A percentile compares a stretch with the other conserved stretches of the same genome.
These are phyloP conservation scores for Bombyx mandarina DNA, from an alignment of 1,140 invertebrate species.

Conservation along the genomic window DNA sequence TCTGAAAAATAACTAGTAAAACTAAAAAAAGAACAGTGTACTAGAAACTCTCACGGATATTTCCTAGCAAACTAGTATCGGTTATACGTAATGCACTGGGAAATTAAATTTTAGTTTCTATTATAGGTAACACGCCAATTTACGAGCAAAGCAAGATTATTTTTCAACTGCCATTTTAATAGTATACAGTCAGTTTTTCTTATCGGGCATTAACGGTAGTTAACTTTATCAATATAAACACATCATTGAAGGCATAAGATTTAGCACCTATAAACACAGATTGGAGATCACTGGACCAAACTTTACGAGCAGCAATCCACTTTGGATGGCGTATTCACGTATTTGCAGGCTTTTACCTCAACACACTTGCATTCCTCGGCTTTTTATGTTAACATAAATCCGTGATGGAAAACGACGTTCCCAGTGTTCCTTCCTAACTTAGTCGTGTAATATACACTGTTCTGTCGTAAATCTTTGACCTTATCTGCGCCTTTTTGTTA, in stretches of 20 bases:
- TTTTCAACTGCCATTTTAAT: too few species aligned
- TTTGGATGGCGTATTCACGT: constrained; percentile 30
- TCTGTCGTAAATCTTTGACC: constrained; percentile 19
- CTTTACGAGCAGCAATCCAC: constrained; percentile 63
- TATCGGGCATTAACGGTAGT: constrained; percentile 11
- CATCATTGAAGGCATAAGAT: constrained; percentile 52
- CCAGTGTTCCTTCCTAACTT: constrained; percentile 1
- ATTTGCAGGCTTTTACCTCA: constrained; percentile 34
- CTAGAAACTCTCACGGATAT: too few species aligned
- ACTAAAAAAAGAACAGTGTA: too few species aligned
- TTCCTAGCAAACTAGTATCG: too few species aligned
- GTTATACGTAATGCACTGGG: too few species aligned
- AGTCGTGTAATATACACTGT: constrained; percentile 25
- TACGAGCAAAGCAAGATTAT: too few species aligned
- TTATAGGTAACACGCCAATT: too few species aligned
- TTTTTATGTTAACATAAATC: constrained; percentile 62
- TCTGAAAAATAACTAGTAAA: too few species aligned
- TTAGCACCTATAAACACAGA: constrained; percentile 59
- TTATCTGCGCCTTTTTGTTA: constrained; percentile 12
- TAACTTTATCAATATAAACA: constrained; percentile 55
- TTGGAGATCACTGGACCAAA: constrained; percentile 60
- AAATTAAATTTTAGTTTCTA: too few species aligned
- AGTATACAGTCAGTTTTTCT: too few species aligned
- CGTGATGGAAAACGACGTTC: constrained; percentile 35
- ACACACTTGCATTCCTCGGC: constrained; percentile 56